Evolutionary conservation across 1,140 invertebrate species (phyloP), one percentile per base, ranked within the genome.

Genomic region (Pseudoatta argentina): DNA sequence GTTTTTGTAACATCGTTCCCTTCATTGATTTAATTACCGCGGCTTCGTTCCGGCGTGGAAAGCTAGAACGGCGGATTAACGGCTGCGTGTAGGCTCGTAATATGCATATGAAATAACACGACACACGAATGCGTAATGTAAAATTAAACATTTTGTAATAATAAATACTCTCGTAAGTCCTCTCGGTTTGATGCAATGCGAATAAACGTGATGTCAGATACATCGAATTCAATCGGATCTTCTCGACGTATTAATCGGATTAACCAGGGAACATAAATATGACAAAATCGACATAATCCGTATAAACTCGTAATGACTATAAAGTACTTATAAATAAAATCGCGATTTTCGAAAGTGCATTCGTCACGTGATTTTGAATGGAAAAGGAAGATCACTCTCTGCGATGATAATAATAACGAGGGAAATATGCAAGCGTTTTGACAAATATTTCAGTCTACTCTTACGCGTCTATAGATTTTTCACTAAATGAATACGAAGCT

Each of bases 21-120:
- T 48, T 82, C 55, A 82, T 59, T 73, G 67, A 82, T 73, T 72
- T 72, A 82, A 82, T 82, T 72, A 53, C 6, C 39, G 39, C 27
- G 79, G 18, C 39, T 82, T 82, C 55, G 55, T 82, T 30, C 24
- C 67, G 24, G 18, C 8, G 55, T n/a, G n/a, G 55, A 18, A 18
- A 39, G 39, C 24, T 73, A 21, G 6, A 61, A 61, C 79, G 51
- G 53, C 66, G 66, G 21, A 81, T 72, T 57, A 71, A 57, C 78
- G 61, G 48, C 12, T 48, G 21, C 57, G 27, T 6, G 57, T 72
- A 34, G 30, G 24, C 53, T 57, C 67, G 34, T 73, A 73, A 82
- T 18, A 24, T 34, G 79, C 39, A 44, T 61, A 27, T 39, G 18
- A 61, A 73, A 73, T 82, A 59, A 73, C 57, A 12, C 78, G 78